These are phyloP conservation scores for Philaenus spumarius DNA, from an alignment of 1,140 invertebrate species.

Conservation along the genomic window DNA sequence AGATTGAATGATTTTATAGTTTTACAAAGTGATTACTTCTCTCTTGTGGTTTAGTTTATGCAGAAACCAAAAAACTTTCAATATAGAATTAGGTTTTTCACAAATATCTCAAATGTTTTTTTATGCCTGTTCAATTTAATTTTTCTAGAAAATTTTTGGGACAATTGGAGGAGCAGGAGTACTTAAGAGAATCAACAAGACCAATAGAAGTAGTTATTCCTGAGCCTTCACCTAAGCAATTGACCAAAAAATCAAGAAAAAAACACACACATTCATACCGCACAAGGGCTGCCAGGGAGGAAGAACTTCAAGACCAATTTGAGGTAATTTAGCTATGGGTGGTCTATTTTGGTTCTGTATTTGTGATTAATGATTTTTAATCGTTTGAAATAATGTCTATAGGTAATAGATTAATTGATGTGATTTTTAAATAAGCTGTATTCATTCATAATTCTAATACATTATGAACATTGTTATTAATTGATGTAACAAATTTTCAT, in stretches of 20 bases:
- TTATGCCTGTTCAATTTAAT: too few relatives aligned
- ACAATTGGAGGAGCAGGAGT: conserved; percentile 30
- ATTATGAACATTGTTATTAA: too few relatives aligned
- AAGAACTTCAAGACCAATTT: conserved; percentile 44
- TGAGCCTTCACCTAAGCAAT: conserved; percentile 13
- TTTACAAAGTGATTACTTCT: too few relatives aligned
- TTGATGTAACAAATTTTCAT: too few relatives aligned
- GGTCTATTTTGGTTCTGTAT: background rate
- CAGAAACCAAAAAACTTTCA: too few relatives aligned
- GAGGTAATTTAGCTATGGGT: conserved; percentile 28
- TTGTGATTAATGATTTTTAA: background rate
- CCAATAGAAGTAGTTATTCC: conserved; percentile 20
- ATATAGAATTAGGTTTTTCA: too few relatives aligned
- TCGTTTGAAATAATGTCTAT: too few relatives aligned
- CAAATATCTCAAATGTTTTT: too few relatives aligned
- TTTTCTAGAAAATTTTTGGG: conserved; percentile 22
- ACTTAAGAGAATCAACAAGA: conserved; percentile 26
- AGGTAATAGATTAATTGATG: background rate
- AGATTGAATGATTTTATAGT: too few relatives aligned
- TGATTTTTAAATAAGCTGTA: background rate
- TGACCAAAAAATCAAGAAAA: conserved; percentile 23
- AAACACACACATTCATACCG: conserved; percentile 41
- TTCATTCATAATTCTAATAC: too few relatives aligned
- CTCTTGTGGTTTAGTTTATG: too few relatives aligned
- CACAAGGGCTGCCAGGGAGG: conserved; percentile 46